Conservation (phyloP, 2,113 vertebrate species). For the Cyprinodon tularosa region DNA sequence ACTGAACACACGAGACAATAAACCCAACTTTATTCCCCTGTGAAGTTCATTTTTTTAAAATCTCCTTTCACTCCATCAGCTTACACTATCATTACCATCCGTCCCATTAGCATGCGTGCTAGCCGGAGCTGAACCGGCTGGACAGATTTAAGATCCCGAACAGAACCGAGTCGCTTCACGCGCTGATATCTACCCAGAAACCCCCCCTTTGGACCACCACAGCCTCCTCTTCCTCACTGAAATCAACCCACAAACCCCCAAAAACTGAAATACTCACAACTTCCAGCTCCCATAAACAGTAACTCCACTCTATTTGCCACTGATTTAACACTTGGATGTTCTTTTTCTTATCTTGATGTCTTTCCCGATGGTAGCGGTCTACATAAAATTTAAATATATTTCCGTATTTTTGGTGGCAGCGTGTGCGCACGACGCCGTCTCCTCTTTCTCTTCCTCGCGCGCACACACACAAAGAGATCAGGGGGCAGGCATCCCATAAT, state of each 20-base stretch:
- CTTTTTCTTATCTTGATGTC: not conserved
- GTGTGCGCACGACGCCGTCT: constrained; percentile 81
- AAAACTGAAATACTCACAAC: constrained; percentile 70
- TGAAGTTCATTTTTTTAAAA: constrained; percentile 15
- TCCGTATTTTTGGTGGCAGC: constrained; percentile 64
- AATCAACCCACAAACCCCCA: constrained; percentile 9
- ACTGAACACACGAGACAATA: constrained; percentile 7
- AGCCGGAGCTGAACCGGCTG: constrained; percentile 66
- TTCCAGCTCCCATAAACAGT: constrained; percentile 46
- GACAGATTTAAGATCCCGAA: constrained; percentile 37
- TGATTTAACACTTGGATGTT: constrained; percentile 28
- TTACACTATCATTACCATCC: constrained; percentile 58
- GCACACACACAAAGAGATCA: constrained; percentile 86
- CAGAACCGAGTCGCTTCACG: constrained; percentile 7
- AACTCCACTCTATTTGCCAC: constrained; percentile 56
- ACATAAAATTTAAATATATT: constrained; percentile 56
- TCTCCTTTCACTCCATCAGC: constrained; percentile 35
- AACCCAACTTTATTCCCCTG: constrained; percentile 34
- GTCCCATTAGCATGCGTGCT: constrained; percentile 69
- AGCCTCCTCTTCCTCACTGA: not conserved
- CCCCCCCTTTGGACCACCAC: not conserved
- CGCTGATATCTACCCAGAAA: not conserved
- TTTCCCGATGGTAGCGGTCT: constrained; percentile 19
- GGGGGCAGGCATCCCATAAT: constrained; percentile 88
- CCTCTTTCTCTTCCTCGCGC: constrained; percentile 73